Conservation (phyloP, 2,113 vertebrate genomes). For the Channa argus region DNA sequence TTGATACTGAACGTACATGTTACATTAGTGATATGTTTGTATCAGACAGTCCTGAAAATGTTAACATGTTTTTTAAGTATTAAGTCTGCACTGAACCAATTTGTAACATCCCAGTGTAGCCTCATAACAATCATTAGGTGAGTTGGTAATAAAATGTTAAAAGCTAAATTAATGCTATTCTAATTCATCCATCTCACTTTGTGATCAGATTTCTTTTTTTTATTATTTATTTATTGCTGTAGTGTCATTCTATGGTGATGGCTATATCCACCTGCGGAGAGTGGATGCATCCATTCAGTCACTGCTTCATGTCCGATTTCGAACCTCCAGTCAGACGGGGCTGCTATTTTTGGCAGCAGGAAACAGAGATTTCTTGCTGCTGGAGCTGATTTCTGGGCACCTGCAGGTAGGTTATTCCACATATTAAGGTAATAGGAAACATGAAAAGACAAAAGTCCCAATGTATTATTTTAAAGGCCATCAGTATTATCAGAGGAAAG, state of each 20-base stretch:
- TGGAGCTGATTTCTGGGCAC: constrained; percentile 85
- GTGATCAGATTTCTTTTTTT: no score
- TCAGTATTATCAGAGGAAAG: background rate
- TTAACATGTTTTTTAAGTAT: no score
- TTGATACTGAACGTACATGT: background rate
- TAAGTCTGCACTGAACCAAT: no score
- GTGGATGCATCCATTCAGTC: constrained; percentile 80
- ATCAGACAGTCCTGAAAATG: no score
- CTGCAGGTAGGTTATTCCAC: constrained; percentile 77
- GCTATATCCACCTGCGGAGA: constrained; percentile 85
- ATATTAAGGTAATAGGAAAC: background rate
- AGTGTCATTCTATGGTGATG: constrained; percentile 92
- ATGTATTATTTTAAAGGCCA: background rate
- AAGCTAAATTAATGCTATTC: no score
- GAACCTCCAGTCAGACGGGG: constrained; percentile 84
- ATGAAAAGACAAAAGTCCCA: background rate
- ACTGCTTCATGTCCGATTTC: constrained; percentile 86
- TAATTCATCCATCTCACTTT: no score
- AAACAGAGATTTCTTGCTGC: constrained; percentile 83
- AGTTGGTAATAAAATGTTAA: no score
- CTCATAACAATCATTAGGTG: no score
- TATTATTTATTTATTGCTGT: constrained; percentile 9
- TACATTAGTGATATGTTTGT: no score
- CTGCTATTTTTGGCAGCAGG: constrained; percentile 89
- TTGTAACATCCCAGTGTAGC: no score